Conservation (phyloP, 2,888 invertebrate genomes). For the Tineola bisselliella region DNA sequence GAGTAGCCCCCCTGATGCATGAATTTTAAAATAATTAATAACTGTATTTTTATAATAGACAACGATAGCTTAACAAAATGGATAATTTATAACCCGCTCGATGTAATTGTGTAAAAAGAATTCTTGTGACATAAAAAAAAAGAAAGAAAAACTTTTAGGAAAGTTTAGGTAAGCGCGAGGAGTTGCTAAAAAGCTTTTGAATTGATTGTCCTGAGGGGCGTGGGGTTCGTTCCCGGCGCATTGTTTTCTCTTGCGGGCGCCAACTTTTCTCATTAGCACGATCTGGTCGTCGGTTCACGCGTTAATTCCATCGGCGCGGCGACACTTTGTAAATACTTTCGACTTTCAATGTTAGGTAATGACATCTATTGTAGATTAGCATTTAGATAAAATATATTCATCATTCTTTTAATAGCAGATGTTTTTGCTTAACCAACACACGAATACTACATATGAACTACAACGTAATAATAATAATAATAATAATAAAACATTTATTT, state of each 20-base stretch:
- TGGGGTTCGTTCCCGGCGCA: background rate
- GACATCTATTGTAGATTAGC: background rate
- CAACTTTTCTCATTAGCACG: conserved; percentile 3
- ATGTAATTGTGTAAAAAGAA: conserved; percentile 4
- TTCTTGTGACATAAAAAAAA: background rate
- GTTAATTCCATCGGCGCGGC: background rate
- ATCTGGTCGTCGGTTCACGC: background rate
- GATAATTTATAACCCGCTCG: background rate
- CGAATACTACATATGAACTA: too few relatives aligned
- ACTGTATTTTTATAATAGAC: background rate
- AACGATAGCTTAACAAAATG: background rate
- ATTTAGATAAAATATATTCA: background rate
- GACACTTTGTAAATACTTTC: background rate
- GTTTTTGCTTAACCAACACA: too few relatives aligned
- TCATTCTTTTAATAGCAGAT: too few relatives aligned
- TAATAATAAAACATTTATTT: too few relatives aligned
- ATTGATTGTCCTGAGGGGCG: background rate
- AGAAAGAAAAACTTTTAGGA: background rate
- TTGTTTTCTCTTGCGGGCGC: conserved; percentile 2
- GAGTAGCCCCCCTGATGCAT: too few relatives aligned
- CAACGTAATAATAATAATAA: too few relatives aligned
- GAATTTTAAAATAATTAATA: too few relatives aligned
- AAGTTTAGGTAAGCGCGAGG: background rate
- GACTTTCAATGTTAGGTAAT: background rate
- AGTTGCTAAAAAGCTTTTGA: conserved; percentile 8